Base-by-base conservation (phyloP, 1,140 invertebrate genomes). In the Euwallacea similis region DNA sequence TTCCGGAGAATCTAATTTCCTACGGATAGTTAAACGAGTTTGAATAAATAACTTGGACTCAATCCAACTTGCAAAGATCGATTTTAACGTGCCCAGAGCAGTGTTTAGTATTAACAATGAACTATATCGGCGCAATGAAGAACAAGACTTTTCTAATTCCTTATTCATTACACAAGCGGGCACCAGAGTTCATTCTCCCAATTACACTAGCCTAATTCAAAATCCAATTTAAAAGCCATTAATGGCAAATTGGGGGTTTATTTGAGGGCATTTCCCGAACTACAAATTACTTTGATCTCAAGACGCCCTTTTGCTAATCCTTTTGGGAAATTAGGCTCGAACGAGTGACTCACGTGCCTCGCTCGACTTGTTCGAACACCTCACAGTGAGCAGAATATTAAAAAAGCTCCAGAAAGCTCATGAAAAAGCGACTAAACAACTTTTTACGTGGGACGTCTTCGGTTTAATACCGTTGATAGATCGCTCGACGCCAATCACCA, bases 11-110 rank as follows among this genome's bases (percentile, higher is more conserved):
- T 61, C 59, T 61, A 61, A 61, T 61, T 61, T 61, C 59, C 59
- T 61, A 61, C 59, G 59, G 59, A 61, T 61, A 61, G 59, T 61
- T 61, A 61, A 61, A 61, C 21, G 59, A 61, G 59, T 61, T 61
- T 61, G 59, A 61, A 61, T 61, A 61, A 61, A 61, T 61, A 58
- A n/a, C 33, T 61, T 61, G 59, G 59, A 61, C 10, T 6, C 42
- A 13, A 16, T 61, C 59, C 59, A 61, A 56, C 21, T 33, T 33
- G n/a, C 16, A 16, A 9, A n/a, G 7, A 56, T 56, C 16, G 54
- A 56, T 56, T 56, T 56, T 33, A 33, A 4, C 21, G n/a, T n/a
- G 21, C 21, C 21, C 21, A 33, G 21, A 33, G 21, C 21, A 33
- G 21, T 33, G 21, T 33, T 33, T 33, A 33, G 21, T 33, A 33